Percentiles rank a stretch among this genome's conserved stretches.
These are phyloP conservation scores for Platysternon megacephalum DNA, from an alignment of 2,113 vertebrate species.

Conservation along the genomic window DNA sequence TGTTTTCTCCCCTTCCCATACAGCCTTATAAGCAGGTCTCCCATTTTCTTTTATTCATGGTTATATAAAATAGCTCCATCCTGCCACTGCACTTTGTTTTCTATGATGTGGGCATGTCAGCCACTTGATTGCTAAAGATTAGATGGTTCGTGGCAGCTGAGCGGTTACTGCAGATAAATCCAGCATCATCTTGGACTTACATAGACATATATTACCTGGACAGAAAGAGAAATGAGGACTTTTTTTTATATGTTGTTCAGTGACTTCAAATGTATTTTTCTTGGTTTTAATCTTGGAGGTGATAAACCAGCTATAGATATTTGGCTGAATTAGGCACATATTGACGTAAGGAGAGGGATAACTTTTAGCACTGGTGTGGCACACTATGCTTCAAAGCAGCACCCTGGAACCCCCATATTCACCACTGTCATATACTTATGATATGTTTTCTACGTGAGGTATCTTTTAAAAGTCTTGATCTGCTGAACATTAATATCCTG, in stretches of 20 bases:
- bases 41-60: background rate
- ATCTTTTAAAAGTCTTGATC: no score
- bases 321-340: background rate
- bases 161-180: background rate
- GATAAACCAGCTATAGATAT: background rate
- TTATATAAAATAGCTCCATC: background rate
- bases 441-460: no score
- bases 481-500: no score
- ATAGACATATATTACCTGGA: background rate
- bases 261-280: constrained; percentile 11
- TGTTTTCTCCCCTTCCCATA: rapidly evolving
- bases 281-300: background rate
- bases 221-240: constrained; percentile 1
- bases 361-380: background rate
- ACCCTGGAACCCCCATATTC: no score
- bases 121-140: background rate
- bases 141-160: background rate
- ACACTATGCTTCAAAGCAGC: no score
- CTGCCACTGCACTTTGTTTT: background rate
- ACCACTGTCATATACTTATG: no score
- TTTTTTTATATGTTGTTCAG: background rate
- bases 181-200: background rate
- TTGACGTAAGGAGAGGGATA: background rate
- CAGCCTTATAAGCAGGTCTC: background rate
- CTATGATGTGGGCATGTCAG: background rate